phyloP scores from a whole-genome alignment of 2,888 invertebrate species.

The Athrips mouffetella region DNA sequence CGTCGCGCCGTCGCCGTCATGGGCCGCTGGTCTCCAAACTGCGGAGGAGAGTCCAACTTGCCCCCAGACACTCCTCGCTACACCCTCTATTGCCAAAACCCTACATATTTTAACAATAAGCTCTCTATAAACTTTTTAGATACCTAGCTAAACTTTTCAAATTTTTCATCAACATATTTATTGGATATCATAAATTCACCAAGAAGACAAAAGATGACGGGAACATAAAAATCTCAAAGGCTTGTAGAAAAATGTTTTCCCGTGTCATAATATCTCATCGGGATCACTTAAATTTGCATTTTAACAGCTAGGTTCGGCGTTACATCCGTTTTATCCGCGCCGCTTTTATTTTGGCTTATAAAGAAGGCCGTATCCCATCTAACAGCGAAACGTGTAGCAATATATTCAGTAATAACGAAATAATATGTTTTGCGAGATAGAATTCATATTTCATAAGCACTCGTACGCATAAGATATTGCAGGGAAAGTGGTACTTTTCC shows the following conservation, averaged over 20 bases:
- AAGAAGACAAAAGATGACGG: slow-evolving; percentile 1
- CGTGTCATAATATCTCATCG: slow-evolving; percentile 28
- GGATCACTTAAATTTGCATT: slow-evolving; percentile 31
- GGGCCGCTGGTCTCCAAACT: slow-evolving; percentile 44
- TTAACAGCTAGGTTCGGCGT: slow-evolving; percentile 27
- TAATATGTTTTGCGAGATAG: slow-evolving; percentile 73
- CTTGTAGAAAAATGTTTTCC: slow-evolving; percentile 21
- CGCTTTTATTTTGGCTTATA: slow-evolving; percentile 51
- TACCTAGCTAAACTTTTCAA: background rate
- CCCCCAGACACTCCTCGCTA: slow-evolving; percentile 33
- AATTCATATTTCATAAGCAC: slow-evolving; percentile 76
- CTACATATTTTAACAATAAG: background rate
- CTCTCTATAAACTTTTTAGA: background rate
- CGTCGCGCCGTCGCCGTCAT: slow-evolving; percentile 59
- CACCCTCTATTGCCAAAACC: background rate
- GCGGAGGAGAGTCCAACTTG: slow-evolving; percentile 28
- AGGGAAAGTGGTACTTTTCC: slow-evolving; percentile 58
- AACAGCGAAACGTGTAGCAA: slow-evolving; percentile 59
- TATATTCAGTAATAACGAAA: slow-evolving; percentile 72
- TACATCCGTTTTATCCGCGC: slow-evolving; percentile 32
- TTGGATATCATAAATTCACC: background rate
- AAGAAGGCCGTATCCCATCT: slow-evolving; percentile 50
- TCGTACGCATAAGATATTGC: slow-evolving; percentile 69
- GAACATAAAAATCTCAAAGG: slow-evolving; percentile 13
- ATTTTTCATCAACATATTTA: background rate